Evolutionary conservation across 2,797 vertebrate genomes (phyloP).

Genomic region (Lemur catta): DNA sequence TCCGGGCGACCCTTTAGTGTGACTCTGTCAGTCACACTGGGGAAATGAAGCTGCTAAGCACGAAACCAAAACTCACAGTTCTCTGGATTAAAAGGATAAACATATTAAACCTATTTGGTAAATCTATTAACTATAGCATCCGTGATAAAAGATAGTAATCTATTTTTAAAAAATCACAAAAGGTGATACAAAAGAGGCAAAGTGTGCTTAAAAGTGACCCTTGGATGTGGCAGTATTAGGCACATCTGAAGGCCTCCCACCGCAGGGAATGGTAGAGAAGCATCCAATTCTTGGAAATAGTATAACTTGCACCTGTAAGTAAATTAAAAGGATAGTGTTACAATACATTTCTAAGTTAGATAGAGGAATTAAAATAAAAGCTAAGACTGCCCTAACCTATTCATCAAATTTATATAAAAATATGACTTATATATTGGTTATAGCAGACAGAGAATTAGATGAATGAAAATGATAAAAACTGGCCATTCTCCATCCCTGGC

Average conservation of each 20-base stretch:
- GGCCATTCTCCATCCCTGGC: neutral
- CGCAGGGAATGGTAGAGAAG: neutral
- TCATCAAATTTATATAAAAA: neutral
- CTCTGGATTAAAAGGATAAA: slow-evolving; percentile 6
- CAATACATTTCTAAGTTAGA: neutral
- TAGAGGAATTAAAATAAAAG: neutral
- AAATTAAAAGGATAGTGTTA: neutral
- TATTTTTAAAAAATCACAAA: neutral
- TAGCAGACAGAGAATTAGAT: neutral
- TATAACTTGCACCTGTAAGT: neutral
- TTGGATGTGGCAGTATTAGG: neutral
- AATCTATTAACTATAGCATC: neutral
- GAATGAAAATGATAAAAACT: neutral
- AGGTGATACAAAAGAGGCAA: neutral
- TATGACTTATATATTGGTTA: neutral
- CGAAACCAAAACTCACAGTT: neutral
- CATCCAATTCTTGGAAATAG: neutral
- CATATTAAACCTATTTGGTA: neutral
- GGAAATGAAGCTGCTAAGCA: neutral
- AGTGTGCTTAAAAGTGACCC: neutral
- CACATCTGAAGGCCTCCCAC: neutral
- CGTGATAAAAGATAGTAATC: neutral
- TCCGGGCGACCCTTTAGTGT: neutral
- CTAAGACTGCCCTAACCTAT: neutral
- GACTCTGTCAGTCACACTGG: no score